Evolutionary conservation across 2,888 invertebrate genomes (phyloP), one percentile per base, ranked within the genome.

Genomic region (Ophion costatus): DNA sequence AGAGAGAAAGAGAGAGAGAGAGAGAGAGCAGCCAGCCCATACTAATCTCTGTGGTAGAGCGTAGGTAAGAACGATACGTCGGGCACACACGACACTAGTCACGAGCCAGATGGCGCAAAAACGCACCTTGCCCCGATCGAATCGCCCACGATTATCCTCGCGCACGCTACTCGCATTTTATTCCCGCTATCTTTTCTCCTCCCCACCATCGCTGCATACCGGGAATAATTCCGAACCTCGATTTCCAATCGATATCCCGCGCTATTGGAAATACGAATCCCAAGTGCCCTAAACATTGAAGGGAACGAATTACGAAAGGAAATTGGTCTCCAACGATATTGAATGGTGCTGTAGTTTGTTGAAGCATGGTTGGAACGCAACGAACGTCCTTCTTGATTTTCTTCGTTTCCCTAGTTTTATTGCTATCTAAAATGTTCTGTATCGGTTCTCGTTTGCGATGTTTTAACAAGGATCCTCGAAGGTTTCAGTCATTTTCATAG

Each of bases 61-160:
- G 73, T 81, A 57, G 61, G 63, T 61, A 59, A 77, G 75, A 69
- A 77, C 84, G 74, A 73, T 79, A 84, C 79, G 51, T 75, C 70
- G 74, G 57, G 70, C 59, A 82, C 74, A 78, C 45, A 45, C 45
- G 14, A 38, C 38, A 38, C 45, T 45, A 45, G 76, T 42, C 74
- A 51, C 56, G 78, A 79, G 73, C 73, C 82, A 76, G 76, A 80
- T 82, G 82, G 82, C 82, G 85, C 76, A 80, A 80, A 56, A 82
- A 59, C 79, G 45, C 45, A 82, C 82, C 85, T 82, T 76, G 70
- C 71, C 45, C 14, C 57, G 70, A 70, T 71, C 63, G 73, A 17
- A 63, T 42, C 83, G 80, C 85, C 82, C 82, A 80, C 85, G 76
- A 79, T 67, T 57, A 69, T 85, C 64, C 59, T 80, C 33, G 29